phyloP scores from a whole-genome alignment of 2,888 invertebrate species.

The Drosophila hamatofila region DNA sequence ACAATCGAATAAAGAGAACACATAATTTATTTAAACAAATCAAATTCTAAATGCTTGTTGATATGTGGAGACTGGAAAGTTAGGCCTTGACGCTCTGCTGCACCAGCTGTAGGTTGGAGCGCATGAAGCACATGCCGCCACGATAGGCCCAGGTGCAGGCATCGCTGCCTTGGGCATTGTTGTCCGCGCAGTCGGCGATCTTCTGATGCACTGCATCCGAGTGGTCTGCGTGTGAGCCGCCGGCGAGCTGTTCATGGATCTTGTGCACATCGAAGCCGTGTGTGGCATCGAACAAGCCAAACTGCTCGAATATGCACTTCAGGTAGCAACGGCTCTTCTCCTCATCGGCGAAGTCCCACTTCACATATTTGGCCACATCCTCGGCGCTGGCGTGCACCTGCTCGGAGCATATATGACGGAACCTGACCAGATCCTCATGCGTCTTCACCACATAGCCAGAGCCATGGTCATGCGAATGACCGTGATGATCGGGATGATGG shows the following conservation, averaged over 20 bases:
- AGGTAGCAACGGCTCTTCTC: slow-evolving; percentile 82
- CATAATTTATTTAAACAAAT: slow-evolving; percentile 12
- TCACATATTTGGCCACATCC: slow-evolving; percentile 80
- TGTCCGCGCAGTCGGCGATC: slow-evolving; percentile 81
- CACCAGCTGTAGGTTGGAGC: slow-evolving; percentile 77
- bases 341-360: slow-evolving; percentile 83
- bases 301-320: slow-evolving; percentile 83
- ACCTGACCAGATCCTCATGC: slow-evolving; percentile 77
- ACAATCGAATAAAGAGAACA: not conserved
- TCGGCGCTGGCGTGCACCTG: slow-evolving; percentile 73
- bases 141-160: slow-evolving; percentile 83
- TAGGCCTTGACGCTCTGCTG: slow-evolving; percentile 75
- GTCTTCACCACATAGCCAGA: slow-evolving; percentile 81
- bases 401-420: slow-evolving; percentile 74
- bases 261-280: slow-evolving; percentile 83
- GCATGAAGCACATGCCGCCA: slow-evolving; percentile 83
- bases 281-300: slow-evolving; percentile 81
- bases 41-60: not conserved
- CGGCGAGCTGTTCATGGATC: slow-evolving; percentile 82
- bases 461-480: slow-evolving; percentile 48
- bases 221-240: slow-evolving; percentile 72
- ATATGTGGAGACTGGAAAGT: not conserved
- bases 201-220: slow-evolving; percentile 78
- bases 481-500: slow-evolving; percentile 37
- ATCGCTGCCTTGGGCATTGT: slow-evolving; percentile 74